Conservation (phyloP, 64 coral and sea anemone species). For the Montipora foliosa region DNA sequence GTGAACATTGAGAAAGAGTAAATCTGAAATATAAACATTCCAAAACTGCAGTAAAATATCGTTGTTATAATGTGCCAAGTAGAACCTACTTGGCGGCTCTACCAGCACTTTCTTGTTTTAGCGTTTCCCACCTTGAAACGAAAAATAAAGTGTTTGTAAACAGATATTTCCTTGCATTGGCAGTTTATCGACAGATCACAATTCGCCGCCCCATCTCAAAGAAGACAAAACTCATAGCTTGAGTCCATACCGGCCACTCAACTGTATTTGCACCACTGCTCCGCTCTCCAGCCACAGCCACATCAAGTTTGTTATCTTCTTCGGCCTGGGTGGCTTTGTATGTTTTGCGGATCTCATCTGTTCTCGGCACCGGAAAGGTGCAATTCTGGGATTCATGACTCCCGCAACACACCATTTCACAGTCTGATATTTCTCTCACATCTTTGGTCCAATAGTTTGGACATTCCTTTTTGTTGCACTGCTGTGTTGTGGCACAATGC, state of each 20-base stretch:
- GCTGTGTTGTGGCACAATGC: background rate
- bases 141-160: too few relatives aligned
- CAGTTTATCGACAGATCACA: too few relatives aligned
- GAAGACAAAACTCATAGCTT: background rate
- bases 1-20: too few relatives aligned
- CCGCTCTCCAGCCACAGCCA: background rate
- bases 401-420: background rate
- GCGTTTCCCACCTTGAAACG: too few relatives aligned
- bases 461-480: background rate
- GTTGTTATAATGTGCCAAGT: too few relatives aligned
- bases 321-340: background rate
- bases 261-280: background rate
- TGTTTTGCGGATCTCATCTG: background rate
- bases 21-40: too few relatives aligned
- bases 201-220: background rate
- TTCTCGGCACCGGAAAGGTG: background rate
- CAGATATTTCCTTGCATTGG: too few relatives aligned
- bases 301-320: background rate
- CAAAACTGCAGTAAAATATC: too few relatives aligned
- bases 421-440: background rate
- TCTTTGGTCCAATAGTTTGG: constrained; percentile 30
- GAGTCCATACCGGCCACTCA: background rate
- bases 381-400: background rate
- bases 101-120: too few relatives aligned
- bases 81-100: too few relatives aligned